phyloP scores from a whole-genome alignment of 2,797 vertebrate genomes.

The Tenualosa ilisha region DNA sequence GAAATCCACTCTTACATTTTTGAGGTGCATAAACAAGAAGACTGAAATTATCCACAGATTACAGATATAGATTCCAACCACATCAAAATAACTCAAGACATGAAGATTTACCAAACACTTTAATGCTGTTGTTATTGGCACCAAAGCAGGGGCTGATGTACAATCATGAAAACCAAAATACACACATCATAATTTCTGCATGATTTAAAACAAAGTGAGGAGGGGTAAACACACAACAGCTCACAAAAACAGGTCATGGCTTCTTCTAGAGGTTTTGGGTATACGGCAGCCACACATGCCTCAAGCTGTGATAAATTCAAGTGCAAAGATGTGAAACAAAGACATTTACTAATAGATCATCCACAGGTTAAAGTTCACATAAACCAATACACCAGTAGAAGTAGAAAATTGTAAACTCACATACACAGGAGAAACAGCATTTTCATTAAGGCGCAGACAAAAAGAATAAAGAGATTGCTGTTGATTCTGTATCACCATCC shows the following conservation, averaged over 20 bases:
- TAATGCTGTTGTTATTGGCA: neutral
- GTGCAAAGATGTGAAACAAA: slow-evolving; percentile 12
- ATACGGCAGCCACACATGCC: slow-evolving; percentile 2
- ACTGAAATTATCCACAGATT: neutral
- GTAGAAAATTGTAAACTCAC: slow-evolving; percentile 18
- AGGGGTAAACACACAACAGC: neutral
- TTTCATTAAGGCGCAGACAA: neutral
- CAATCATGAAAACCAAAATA: neutral
- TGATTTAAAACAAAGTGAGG: neutral
- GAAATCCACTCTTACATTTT: neutral
- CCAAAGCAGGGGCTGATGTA: neutral
- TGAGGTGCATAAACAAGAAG: neutral
- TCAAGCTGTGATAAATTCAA: neutral
- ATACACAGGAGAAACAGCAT: slow-evolving; percentile 16
- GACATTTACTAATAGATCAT: neutral
- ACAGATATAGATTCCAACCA: neutral
- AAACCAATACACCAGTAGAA: slow-evolving; percentile 22
- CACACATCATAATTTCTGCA: neutral
- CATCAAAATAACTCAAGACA: neutral
- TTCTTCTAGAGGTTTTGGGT: neutral
- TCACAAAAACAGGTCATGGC: neutral
- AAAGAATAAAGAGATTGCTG: neutral
- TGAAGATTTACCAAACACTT: neutral
- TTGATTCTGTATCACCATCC: neutral
- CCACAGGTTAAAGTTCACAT: slow-evolving; percentile 22